Evolutionary conservation across 2,797 vertebrate genomes (phyloP), one percentile per base, ranked within the genome.

Genomic region (Tragopan temminckii): DNA sequence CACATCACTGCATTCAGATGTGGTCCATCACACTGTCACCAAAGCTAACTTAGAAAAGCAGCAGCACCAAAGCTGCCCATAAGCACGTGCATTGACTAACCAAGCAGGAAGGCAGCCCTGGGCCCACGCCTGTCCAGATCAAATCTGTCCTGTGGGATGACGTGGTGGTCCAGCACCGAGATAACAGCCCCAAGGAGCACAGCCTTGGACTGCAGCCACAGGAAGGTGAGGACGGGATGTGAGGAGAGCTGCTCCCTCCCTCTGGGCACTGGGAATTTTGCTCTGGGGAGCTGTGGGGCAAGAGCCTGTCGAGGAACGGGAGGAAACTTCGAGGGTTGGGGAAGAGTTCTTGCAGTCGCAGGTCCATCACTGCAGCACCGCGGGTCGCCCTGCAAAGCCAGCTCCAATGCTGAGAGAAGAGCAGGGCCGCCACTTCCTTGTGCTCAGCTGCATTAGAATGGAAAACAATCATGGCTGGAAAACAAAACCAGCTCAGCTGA

Each of bases 401-500:
- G 35, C 64, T 43, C 53, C 3, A 43, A 11, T 62, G 71, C 66
- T 21, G 62, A 31, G 36, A 52, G 27, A 70, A 71, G 71, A 92
- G 77, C 1, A 6, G 71, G 89, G 91, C 87, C 83, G 79, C 82
- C 70, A 24, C 91, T 94, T 93, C 93, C 89, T 62, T 13, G 35
- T 80, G 81, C 84, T 53, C 40, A 25, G 58, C 79, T 40, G 72
- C 86, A 57, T 93, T 80, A 71, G 81, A 80, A 88, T 63, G 5
- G 79, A 88, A 91, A 96, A 93, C 95, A 95, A 88, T 93, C 87
- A 33, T 52, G 42, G 3, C 71, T 91, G 87, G 12, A 35, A 94
- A 94, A 95, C 91, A 89, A 94, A 96, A 92, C 96, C 94, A 95
- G 93, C 95, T 94, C 92, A 93, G 93, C 94, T 59, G 58, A 27